phyloP scores from a whole-genome alignment of 1,140 invertebrate genomes.

The Myzus persicae region DNA sequence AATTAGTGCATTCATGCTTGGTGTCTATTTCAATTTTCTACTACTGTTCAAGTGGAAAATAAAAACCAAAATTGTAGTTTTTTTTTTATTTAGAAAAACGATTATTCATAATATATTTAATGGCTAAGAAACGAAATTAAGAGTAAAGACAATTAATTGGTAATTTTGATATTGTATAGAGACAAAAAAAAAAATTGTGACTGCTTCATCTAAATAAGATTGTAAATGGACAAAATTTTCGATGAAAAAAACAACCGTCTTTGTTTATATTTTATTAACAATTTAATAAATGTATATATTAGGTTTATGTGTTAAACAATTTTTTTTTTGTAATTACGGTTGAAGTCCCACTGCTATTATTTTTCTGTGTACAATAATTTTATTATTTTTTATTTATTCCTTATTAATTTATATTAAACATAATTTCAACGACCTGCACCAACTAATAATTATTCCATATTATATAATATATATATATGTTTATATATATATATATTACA shows the following conservation, averaged over 20 bases:
- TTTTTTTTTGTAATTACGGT: constrained; percentile 33
- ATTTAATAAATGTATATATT: constrained; percentile 53
- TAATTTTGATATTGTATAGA: background rate
- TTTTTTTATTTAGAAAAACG: background rate
- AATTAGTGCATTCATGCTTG: constrained; percentile 24
- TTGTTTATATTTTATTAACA: constrained; percentile 36
- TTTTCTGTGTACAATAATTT: constrained; percentile 54
- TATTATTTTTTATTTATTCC: constrained; percentile 49
- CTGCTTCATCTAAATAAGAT: constrained; percentile 15
- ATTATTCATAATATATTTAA: background rate
- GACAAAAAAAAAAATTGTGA: background rate
- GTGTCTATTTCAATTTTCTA: constrained; percentile 27
- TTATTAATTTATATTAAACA: constrained; percentile 34
- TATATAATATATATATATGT: constrained; percentile 1
- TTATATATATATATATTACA: background rate
- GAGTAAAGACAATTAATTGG: background rate
- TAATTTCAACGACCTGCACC: constrained; percentile 36
- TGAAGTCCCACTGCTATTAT: constrained; percentile 51
- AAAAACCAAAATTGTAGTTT: background rate
- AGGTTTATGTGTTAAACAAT: constrained; percentile 50
- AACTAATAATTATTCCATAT: constrained; percentile 40
- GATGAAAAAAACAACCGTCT: background rate
- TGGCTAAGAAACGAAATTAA: background rate
- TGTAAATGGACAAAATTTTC: background rate
- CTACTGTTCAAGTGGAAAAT: background rate